These are phyloP conservation scores for Collichthys lucidus DNA, from an alignment of 2,113 vertebrate genomes.

Conservation along the genomic window DNA sequence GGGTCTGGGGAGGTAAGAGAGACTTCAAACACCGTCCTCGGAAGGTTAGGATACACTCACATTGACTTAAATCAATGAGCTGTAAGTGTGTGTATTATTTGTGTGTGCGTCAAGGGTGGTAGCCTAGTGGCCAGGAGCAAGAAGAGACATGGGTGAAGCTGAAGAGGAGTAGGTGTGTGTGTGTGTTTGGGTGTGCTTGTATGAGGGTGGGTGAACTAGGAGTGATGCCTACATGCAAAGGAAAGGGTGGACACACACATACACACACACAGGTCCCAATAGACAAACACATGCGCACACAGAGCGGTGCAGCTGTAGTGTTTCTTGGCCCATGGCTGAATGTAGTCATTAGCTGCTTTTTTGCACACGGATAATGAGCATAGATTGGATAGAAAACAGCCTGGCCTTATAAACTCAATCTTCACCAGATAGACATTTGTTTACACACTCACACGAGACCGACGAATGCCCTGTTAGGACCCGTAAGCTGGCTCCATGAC, in stretches of 20 bases:
- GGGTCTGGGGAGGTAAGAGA: constrained; percentile 77
- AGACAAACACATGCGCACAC: constrained; percentile 34
- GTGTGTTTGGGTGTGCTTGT: constrained; percentile 24
- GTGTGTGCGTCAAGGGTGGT: constrained; percentile 63
- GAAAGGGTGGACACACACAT: constrained; percentile 49
- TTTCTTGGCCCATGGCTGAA: constrained; percentile 71
- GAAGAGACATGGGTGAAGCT: constrained; percentile 60
- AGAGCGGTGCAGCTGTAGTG: constrained; percentile 53
- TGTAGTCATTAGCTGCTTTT: constrained; percentile 65
- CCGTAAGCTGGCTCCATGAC: not conserved
- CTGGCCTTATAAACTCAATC: constrained; percentile 15
- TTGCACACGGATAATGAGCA: constrained; percentile 64
- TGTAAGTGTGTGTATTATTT: constrained; percentile 81
- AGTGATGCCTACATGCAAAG: constrained; percentile 66
- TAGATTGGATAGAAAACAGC: constrained; percentile 60
- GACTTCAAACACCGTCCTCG: constrained; percentile 78
- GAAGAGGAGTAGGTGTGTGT: constrained; percentile 47
- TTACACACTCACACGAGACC: not conserved
- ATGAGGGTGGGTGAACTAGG: constrained; percentile 35
- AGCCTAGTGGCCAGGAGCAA: constrained; percentile 74
- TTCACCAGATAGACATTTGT: constrained; percentile 25
- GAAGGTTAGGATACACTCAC: constrained; percentile 80
- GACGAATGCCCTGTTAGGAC: not conserved
- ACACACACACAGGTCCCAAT: constrained; percentile 35
- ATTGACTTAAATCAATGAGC: constrained; percentile 83